Conservation (phyloP, 2,113 vertebrate species). For the Bubo bubo region DNA sequence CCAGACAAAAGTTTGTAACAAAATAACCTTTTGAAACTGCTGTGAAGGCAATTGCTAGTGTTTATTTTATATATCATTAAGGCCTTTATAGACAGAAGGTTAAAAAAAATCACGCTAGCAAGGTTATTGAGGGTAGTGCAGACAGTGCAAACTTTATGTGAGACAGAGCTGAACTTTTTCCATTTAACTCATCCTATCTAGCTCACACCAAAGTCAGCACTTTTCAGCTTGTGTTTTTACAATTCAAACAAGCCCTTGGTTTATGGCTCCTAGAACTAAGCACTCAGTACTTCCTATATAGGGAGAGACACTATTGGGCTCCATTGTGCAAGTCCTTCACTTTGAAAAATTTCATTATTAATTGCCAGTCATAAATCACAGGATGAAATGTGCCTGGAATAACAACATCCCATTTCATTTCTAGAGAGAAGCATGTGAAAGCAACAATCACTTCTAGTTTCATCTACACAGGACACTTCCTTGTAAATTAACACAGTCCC, state of each 20-base stretch:
- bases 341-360: not conserved
- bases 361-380: not conserved
- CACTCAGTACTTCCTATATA: not conserved
- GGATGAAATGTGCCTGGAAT: not conserved
- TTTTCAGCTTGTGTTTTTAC: not conserved
- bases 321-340: not conserved
- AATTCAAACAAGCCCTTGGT: not conserved
- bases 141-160: not conserved
- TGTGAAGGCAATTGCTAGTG: not conserved
- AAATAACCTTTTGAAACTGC: not conserved
- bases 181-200: not conserved
- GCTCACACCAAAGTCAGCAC: not conserved
- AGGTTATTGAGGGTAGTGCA: not conserved
- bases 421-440: not conserved
- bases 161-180: not conserved
- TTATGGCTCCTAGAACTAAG: not conserved
- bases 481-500: not conserved
- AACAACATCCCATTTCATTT: not conserved
- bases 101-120: not conserved
- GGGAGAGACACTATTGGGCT: not conserved
- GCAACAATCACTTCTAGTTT: not conserved
- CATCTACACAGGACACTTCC: not conserved
- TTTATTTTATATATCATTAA: not conserved
- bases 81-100: not conserved
- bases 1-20: not conserved